Evolutionary conservation across 2,888 invertebrate species (phyloP), one percentile per base, ranked within the genome.

Genomic region (Epicampocera succincta): DNA sequence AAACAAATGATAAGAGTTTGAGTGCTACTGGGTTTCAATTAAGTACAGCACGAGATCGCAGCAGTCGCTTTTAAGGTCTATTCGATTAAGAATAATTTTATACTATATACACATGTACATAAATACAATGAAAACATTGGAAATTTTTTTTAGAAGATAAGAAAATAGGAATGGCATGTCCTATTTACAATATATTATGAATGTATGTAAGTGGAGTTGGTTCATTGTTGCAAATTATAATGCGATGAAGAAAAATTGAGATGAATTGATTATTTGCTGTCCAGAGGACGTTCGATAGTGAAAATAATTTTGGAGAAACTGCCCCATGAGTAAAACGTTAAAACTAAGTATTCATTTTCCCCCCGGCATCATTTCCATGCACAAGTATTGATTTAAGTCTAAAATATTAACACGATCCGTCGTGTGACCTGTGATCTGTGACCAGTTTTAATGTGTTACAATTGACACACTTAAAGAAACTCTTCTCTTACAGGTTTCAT

Each of bases 11-110:
- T 82, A 81, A 81, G 78, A 54, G n/a, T 2, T 17, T n/a, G 15
- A 52, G 48, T 66, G 52, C 54, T 50, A 38, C 50, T 33, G 44
- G 25, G 38, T 60, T 76, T 17, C n/a, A 15, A 50, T 3, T 44
- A 66, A 72, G 80, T 76, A 68, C 72, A 80, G 78, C 82, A 82
- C 82, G 82, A 69, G 82, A 78, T 82, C 73, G 29, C 44, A 44
- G 29, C 56, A 21, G 25, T 50, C 33, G 12, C 15, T 15, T 68
- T 68, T 44, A 15, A 50, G 25, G 19, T 25, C 29, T 25, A 17
- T n/a, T 50, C 50, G 21, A 50, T 65, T 40, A 40, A 15, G 19
- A 63, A 2, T 33, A 42, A 42, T 42, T 13, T 13, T 42, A 13
- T n/a, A n/a, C n/a, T 42, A n/a, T 42, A 4, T 25, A 13, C 17